Base-by-base conservation (phyloP, 2,113 vertebrate species). In the Eurypyga helias region DNA sequence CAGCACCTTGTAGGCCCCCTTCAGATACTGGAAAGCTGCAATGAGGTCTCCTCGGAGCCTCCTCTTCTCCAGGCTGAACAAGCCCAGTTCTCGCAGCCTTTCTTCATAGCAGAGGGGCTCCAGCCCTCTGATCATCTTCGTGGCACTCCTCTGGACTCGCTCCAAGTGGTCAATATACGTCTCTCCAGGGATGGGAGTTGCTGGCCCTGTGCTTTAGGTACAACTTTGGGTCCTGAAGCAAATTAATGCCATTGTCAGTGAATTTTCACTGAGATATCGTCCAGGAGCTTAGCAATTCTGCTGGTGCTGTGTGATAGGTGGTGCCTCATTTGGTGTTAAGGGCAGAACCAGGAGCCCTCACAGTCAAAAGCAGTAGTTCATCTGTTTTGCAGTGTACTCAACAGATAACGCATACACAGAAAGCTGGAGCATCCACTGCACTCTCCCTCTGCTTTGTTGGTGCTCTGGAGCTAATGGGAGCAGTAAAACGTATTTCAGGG, bases 331-430 rank as follows among this genome's bases (percentile, higher is more conserved):
- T 72, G 36, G 43, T 16, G 71, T 7, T 29, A 69, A 87, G 49
- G 49, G 28, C 26, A 60, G 38, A 65, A 60, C 15, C 31, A 58
- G 57, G 25, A 61, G 4, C 23, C 55, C 64, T 7, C 26, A 21
- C 4, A 5, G 25, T 25, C 38, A 81, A 80, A 80, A 54, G 28
- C 15, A 78, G 38, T 9, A 33, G 28, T 45, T 72, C 4, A 48
- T 51, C 43, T 82, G 0, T 55, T 79, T 87, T 84, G 23, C 20
- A 10, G 8, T 6, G 25, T 46, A 23, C 18, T 87, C 10, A 51
- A 2, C 33, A 36, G 33, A 9, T 41, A 83, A 45, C 0, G 0
- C 2, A 13, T 6, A 41, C 8, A 19, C 11, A 46, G 76, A 43
- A 83, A 70, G 3, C 3, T 24, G 66, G 15, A 4, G 1, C 16